Evolutionary conservation across 37 sponge, comb jelly and placozoan genomes (phyloP), one percentile per base, ranked within the genome.

Genomic region (Beroe ovata): DNA sequence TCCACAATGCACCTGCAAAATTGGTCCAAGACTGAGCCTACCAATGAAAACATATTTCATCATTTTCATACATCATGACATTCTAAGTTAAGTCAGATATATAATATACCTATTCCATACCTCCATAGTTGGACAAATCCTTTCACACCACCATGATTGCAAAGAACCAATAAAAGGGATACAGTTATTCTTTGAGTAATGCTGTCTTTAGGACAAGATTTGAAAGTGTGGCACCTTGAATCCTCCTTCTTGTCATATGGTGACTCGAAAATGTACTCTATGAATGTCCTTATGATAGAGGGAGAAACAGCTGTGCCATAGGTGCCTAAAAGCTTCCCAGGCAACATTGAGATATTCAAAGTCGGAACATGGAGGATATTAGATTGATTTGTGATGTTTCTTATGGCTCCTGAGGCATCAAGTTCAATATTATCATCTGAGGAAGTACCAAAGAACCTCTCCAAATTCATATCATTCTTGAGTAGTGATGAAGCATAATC

Each of bases 91-190:
- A n/a, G n/a, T n/a, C n/a, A n/a, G n/a, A n/a, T n/a, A n/a, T n/a
- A n/a, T n/a, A n/a, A n/a, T n/a, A n/a, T n/a, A n/a, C n/a, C n/a
- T n/a, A n/a, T n/a, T 29, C 8, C 71, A 33, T 18, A 77, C 84
- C 84, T 77, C 84, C 84, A 77, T 28, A 77, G 84, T 36, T 77
- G 54, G 3, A n/a, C 42, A 23, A 77, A 77, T 11, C 54, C 84
- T 39, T 42, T 77, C 26, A 42, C n/a, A 2, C 84, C 54, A 16
- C 84, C 54, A 20, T 39, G 42, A n/a, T 33, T 77, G 38, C 54
- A 42, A 11, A 77, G 84, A 3, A 77, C 54, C 54, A 77, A 42
- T 42, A 23, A 38, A 30, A 77, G 33, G 1, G 84, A 39, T 35
- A 77, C 84, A n/a, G 47, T 25, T 21, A 77, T 40, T 18, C 84